Conservation (phyloP, 2,113 vertebrate genomes). For the Dermatemys mawii region DNA sequence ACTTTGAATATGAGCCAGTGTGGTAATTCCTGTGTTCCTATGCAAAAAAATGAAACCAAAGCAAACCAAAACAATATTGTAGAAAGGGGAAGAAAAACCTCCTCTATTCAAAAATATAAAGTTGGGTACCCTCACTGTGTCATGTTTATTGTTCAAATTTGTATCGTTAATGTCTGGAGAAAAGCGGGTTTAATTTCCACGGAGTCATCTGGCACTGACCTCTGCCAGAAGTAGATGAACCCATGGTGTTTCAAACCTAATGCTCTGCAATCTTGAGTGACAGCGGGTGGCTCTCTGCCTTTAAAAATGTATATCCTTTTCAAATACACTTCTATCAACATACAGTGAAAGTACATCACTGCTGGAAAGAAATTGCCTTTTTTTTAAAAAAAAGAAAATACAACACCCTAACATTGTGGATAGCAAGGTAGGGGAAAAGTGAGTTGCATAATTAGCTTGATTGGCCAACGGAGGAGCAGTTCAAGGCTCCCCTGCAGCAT, state of each 20-base stretch:
- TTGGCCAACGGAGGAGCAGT: not conserved
- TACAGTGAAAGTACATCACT: not conserved
- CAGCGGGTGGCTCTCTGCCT: not conserved
- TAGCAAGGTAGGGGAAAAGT: not conserved
- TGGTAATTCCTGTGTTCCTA: too few relatives aligned
- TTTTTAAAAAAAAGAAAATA: not conserved
- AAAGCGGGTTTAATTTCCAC: too few relatives aligned
- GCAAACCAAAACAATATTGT: too few relatives aligned
- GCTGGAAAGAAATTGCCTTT: not conserved
- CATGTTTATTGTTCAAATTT: too few relatives aligned
- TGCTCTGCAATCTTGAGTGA: not conserved
- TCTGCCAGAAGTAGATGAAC: not conserved
- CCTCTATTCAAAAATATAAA: too few relatives aligned
- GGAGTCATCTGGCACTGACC: too few relatives aligned
- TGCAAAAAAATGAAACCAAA: too few relatives aligned
- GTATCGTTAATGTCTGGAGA: too few relatives aligned
- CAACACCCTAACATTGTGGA: not conserved
- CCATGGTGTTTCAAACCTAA: rapidly evolving
- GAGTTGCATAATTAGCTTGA: not conserved
- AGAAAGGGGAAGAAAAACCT: too few relatives aligned
- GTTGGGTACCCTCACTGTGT: too few relatives aligned
- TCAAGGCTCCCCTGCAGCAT: not conserved
- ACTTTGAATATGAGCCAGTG: too few relatives aligned
- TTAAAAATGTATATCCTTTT: not conserved
- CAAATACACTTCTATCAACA: too few relatives aligned